Evolutionary conservation across 2,113 vertebrate genomes (phyloP).

Genomic region (Eupsittula cactorum): DNA sequence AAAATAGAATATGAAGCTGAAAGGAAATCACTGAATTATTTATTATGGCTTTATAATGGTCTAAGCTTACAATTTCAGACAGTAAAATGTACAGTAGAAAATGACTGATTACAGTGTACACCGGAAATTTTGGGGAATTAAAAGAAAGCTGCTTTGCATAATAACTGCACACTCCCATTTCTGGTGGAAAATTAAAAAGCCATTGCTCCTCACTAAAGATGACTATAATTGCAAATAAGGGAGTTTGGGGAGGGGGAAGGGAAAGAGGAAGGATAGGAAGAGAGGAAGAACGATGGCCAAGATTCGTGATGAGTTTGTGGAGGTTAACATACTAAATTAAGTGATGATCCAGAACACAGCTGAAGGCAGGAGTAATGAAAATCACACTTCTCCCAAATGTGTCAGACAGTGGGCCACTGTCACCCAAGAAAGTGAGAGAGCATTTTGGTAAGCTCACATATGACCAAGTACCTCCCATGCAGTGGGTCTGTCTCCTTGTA

Average conservation of each 20-base stretch:
- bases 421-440: background rate
- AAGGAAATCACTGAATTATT: conserved; percentile 69
- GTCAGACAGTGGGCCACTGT: background rate
- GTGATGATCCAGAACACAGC: background rate
- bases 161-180: conserved; percentile 52
- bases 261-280: background rate
- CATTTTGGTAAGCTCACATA: background rate
- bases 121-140: conserved; percentile 67
- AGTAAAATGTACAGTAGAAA: conserved; percentile 25
- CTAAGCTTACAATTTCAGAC: conserved; percentile 10
- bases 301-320: background rate
- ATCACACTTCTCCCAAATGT: background rate
- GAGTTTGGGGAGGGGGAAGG: background rate
- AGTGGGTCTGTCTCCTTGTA: background rate
- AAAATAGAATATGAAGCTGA: conserved; percentile 56
- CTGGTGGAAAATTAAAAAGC: conserved; percentile 56
- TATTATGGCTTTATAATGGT: conserved; percentile 39
- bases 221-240: conserved; percentile 23
- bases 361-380: background rate
- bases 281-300: background rate
- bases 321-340: background rate
- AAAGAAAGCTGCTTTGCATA: conserved; percentile 58
- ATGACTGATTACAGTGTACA: conserved; percentile 52
- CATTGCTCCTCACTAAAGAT: conserved; percentile 19
- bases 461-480: background rate